Evolutionary conservation across 2,888 invertebrate species (phyloP).

Genomic region (Xanthia icteritia): DNA sequence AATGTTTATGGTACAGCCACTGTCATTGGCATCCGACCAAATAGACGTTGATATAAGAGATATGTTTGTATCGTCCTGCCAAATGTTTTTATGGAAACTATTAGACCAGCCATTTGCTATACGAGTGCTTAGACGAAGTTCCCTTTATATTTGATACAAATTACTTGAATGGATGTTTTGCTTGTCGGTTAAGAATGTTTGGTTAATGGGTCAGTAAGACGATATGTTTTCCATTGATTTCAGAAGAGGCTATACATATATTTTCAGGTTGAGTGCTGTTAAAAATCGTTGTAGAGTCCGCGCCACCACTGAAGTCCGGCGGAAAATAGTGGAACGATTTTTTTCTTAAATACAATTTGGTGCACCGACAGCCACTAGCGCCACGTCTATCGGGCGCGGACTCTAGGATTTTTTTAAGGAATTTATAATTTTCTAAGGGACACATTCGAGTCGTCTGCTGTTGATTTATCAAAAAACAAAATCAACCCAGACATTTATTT

Average conservation of each 20-base stretch:
- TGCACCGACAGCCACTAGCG: too few species aligned
- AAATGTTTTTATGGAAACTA: conserved; percentile 63
- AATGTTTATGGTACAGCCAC: conserved; percentile 33
- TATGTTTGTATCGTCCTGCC: conserved; percentile 48
- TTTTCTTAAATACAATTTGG: too few species aligned
- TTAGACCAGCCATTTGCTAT: conserved; percentile 36
- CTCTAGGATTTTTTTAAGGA: background rate
- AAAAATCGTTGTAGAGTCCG: background rate
- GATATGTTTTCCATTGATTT: background rate
- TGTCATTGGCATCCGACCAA: conserved; percentile 59
- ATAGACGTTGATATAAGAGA: conserved; percentile 54
- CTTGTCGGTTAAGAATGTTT: conserved; percentile 1
- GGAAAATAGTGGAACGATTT: too few species aligned
- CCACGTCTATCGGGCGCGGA: too few species aligned
- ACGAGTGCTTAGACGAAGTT: conserved; percentile 23
- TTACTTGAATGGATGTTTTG: conserved; percentile 41
- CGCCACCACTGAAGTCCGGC: too few species aligned
- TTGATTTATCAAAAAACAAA: background rate
- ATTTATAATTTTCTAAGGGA: background rate
- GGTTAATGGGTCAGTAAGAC: background rate
- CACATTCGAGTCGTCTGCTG: background rate
- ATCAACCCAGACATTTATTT: background rate
- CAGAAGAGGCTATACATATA: background rate
- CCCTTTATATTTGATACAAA: conserved; percentile 24
- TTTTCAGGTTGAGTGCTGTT: background rate